Conservation (phyloP, 2,797 vertebrate genomes). For the Sphenodon punctatus region DNA sequence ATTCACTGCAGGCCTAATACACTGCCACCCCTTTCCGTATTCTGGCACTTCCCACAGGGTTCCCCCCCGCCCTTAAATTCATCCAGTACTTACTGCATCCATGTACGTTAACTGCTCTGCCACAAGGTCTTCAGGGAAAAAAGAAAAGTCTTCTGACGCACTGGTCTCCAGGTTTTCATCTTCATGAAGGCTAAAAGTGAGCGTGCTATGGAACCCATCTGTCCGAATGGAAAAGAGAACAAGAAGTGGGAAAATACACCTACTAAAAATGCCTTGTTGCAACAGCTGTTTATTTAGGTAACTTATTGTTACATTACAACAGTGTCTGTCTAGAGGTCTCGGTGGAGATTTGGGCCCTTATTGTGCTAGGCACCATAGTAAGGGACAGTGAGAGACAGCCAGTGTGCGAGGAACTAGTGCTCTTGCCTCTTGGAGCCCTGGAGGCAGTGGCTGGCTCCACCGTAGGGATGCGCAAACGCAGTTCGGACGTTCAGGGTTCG, state of each 20-base stretch:
- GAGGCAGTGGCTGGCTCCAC: no score
- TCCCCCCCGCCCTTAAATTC: background rate
- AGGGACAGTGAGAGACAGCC: background rate
- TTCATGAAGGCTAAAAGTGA: constrained; percentile 79
- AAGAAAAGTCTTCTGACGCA: constrained; percentile 85
- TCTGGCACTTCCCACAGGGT: background rate
- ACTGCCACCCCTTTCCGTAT: no score
- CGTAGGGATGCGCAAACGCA: no score
- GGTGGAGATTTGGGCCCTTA: background rate
- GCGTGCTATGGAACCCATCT: constrained; percentile 81
- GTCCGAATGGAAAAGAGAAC: constrained; percentile 26
- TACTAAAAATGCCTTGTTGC: background rate
- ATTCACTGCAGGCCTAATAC: no score
- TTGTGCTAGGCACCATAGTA: background rate
- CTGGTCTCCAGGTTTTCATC: constrained; percentile 85
- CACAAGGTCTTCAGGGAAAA: constrained; percentile 86
- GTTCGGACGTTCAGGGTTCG: no score
- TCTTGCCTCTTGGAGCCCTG: no score
- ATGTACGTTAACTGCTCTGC: constrained; percentile 96
- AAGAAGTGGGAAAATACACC: background rate
- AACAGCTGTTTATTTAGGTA: background rate
- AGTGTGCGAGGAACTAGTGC: background rate
- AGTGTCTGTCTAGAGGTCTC: background rate
- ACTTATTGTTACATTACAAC: background rate
- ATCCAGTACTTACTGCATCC: constrained; percentile 85